A percentile compares a stretch with the other conserved stretches of the same genome.
These are phyloP conservation scores for Eueides isabella DNA, from an alignment of 1,140 invertebrate species.

Conservation along the genomic window DNA sequence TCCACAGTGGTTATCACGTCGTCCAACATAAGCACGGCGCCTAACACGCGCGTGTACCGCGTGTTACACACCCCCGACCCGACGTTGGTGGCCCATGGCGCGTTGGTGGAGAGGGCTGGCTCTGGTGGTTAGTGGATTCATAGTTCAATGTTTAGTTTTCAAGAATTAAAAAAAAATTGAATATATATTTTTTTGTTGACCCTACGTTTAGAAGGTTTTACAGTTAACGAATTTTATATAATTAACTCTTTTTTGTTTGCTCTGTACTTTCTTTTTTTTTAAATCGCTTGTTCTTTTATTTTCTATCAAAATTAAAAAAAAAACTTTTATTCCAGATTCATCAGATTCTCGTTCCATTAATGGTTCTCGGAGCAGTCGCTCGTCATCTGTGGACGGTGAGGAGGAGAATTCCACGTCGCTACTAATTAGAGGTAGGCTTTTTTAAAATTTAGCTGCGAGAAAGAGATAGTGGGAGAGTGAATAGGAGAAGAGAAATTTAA, in stretches of 20 bases:
- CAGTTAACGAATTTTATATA: too few species aligned
- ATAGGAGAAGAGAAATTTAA: too few species aligned
- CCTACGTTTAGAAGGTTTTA: too few species aligned
- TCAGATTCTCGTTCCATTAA: constrained; percentile 57
- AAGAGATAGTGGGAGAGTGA: background rate
- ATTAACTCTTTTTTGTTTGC: too few species aligned
- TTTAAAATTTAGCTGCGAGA: background rate
- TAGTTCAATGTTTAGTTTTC: background rate
- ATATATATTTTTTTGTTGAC: too few species aligned
- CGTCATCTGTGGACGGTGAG: constrained; percentile 51
- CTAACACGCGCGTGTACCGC: constrained; percentile 91
- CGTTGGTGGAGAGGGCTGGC: constrained; percentile 48
- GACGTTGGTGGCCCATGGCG: constrained; percentile 51
- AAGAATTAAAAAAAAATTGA: too few species aligned
- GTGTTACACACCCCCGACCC: constrained; percentile 81
- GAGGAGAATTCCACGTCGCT: constrained; percentile 55
- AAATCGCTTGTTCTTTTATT: too few species aligned
- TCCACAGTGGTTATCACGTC: constrained; percentile 93
- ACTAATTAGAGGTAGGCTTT: constrained; percentile 56
- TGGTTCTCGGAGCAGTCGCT: constrained; percentile 62
- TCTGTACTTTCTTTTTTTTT: too few species aligned
- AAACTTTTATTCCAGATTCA: constrained; percentile 46
- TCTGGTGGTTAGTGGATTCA: constrained; percentile 37
- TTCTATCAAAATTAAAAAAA: too few species aligned
- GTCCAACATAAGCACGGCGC: constrained; percentile 92